These are phyloP conservation scores for Xestoiulus laeticollis DNA, from an alignment of 2,888 invertebrate species.

Conservation along the genomic window DNA sequence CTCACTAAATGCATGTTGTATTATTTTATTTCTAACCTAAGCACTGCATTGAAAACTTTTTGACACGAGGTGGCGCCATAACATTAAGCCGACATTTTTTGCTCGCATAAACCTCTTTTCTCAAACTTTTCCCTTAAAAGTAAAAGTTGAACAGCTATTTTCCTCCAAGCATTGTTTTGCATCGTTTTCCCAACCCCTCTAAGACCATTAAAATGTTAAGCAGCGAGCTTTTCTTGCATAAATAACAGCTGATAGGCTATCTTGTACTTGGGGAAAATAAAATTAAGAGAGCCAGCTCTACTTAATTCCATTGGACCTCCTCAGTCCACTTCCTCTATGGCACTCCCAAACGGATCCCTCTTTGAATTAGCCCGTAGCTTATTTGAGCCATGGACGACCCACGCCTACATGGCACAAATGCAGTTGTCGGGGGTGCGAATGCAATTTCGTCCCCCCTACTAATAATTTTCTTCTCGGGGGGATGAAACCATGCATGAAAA, in stretches of 20 bases:
- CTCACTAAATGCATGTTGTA: not conserved
- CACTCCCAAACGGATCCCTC: not conserved
- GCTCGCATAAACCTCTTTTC: not conserved
- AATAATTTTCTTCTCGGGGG: slow-evolving; percentile 39
- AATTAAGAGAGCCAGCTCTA: slow-evolving; percentile 21
- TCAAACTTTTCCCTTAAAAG: not conserved
- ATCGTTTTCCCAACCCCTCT: not conserved
- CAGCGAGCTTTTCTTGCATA: slow-evolving; percentile 23
- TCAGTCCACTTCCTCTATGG: slow-evolving; percentile 21
- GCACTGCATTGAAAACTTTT: too few relatives aligned
- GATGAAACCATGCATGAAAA: slow-evolving; percentile 50
- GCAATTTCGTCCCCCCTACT: not conserved
- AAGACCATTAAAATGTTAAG: slow-evolving; percentile 18
- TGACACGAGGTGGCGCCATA: not conserved
- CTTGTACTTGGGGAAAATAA: not conserved
- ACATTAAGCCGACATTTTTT: not conserved
- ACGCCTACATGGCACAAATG: not conserved
- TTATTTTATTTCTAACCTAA: too few relatives aligned
- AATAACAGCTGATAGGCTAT: slow-evolving; percentile 37
- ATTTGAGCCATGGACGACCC: slow-evolving; percentile 34
- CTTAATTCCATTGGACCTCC: slow-evolving; percentile 3
- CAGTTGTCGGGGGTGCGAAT: not conserved
- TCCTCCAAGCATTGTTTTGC: not conserved
- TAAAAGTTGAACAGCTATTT: not conserved
- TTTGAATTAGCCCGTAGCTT: slow-evolving; percentile 1